phyloP scores from a whole-genome alignment of 1,140 invertebrate genomes.

The Araneus ventricosus region DNA sequence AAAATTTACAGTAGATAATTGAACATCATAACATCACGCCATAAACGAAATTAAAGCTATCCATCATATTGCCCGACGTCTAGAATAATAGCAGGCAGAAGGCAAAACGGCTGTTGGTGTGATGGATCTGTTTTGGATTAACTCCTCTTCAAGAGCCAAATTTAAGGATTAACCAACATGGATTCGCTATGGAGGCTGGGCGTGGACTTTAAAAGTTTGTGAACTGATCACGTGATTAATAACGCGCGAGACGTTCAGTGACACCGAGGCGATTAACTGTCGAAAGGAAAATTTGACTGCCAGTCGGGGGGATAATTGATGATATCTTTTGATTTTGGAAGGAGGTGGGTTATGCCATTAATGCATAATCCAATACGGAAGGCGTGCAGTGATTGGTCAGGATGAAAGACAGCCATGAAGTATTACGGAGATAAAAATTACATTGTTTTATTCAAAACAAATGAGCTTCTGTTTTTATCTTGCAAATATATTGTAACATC shows the following conservation, averaged over 20 bases:
- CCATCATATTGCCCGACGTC: background rate
- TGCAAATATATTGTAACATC: too few species aligned
- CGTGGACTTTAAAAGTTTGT: constrained; percentile 27
- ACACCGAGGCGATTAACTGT: background rate
- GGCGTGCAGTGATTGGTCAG: background rate
- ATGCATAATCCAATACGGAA: background rate
- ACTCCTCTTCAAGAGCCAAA: background rate
- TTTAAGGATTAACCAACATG: background rate
- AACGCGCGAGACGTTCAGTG: background rate
- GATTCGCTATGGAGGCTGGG: background rate
- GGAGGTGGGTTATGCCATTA: background rate
- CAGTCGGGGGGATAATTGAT: background rate
- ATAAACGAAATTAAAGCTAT: constrained; percentile 25
- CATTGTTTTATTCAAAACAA: background rate
- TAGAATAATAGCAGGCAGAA: background rate
- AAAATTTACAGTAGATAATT: constrained; percentile 13
- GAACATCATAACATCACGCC: background rate
- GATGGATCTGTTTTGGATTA: constrained; percentile 5
- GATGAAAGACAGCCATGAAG: background rate
- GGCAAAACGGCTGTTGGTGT: background rate
- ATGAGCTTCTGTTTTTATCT: too few species aligned
- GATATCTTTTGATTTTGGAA: constrained; percentile 16
- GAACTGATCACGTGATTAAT: constrained; percentile 1
- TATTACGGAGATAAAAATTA: background rate
- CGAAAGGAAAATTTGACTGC: background rate